Base-by-base conservation (phyloP, 2,797 vertebrate species). In the Rhadinocentrus ornatus region DNA sequence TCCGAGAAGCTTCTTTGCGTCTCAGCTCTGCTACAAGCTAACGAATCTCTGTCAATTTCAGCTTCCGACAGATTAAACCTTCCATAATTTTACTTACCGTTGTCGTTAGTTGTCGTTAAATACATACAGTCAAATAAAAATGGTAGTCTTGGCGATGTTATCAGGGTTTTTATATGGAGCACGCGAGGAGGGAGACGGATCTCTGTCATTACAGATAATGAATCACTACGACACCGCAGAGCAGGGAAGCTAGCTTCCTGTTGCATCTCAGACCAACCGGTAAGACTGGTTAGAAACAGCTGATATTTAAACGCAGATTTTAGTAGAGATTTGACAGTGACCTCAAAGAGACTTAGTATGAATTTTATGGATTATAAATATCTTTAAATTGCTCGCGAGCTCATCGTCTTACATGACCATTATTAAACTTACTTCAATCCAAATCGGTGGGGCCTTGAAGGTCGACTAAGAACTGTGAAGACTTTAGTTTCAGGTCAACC, bases 371-470 rank as follows among this genome's bases (percentile, higher is more conserved):
- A 3, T 8, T 0, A 13, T n/a, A 13, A 26, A 58, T 20, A 48
- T 4, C 0, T 0, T 8, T 53, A 46, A 32, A 53, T 13, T 2
- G 4, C 20, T 3, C 7, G 15, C 16, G 26, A 1, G 1, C 4
- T 15, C 0, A 6, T 10, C 0, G 9, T 2, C 1, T 13, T 1
- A 16, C 0, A 5, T 6, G 11, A 0, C 1, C 64, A 77, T 69
- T 62, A 6, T 64, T 12, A 88, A 70, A 77, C 84, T 62, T 29
- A 73, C 87, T 83, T 88, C n/a, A 16, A 0, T 4, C n/a, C 26
- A 26, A 22, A 52, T 35, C 18, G 9, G 32, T 2, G 3, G 12
- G 37, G 26, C 50, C 48, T 24, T 55, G 8, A 62, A 44, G n/a
- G 24, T 24, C 12, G 58, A 4, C 10, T 50, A 5, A 31, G 62